Evolutionary conservation across 37 sponge, comb jelly and placozoan species (phyloP).

Genomic region (Corticium candelabrum): DNA sequence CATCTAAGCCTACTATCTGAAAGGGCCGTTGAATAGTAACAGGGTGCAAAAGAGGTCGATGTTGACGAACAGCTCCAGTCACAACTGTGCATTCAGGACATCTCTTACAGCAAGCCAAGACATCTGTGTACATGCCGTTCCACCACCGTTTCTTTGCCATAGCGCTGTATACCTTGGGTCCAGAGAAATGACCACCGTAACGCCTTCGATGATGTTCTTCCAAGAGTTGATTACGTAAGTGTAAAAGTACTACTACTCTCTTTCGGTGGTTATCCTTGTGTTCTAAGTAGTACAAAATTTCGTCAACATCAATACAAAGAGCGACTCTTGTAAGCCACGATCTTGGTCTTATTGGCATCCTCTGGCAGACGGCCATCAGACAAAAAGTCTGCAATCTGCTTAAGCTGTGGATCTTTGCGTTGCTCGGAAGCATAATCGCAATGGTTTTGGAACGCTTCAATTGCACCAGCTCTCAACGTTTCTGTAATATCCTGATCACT

Average conservation of each 20-base stretch:
- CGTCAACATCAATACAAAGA: constrained; percentile 17
- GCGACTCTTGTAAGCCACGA: constrained; percentile 10
- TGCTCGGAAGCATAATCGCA: constrained; percentile 16
- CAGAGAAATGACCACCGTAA: constrained; percentile 42
- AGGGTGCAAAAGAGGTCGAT: constrained; percentile 28
- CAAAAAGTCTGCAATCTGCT: constrained; percentile 14
- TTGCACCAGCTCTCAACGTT: not conserved
- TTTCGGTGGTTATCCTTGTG: constrained; percentile 16
- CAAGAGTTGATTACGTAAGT: constrained; percentile 10
- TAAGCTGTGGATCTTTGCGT: constrained; percentile 22
- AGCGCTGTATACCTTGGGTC: constrained; percentile 14
- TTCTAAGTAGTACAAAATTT: constrained; percentile 32
- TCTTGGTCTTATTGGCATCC: not conserved
- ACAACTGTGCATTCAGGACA: constrained; percentile 43
- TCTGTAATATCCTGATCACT: not conserved
- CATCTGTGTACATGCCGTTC: constrained; percentile 31
- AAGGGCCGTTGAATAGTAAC: constrained; percentile 36
- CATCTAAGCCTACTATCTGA: constrained; percentile 42
- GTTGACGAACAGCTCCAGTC: not conserved
- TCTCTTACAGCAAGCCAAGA: not conserved
- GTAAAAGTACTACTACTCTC: constrained; percentile 43
- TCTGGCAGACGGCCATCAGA: constrained; percentile 18
- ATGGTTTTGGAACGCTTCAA: not conserved
- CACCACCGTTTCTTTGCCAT: constrained; percentile 30
- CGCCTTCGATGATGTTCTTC: constrained; percentile 23